Percentiles rank a stretch among this genome's conserved stretches.
These are phyloP conservation scores for Ommatoiulus sabulosus DNA, from an alignment of 2,888 invertebrate species.

Conservation along the genomic window DNA sequence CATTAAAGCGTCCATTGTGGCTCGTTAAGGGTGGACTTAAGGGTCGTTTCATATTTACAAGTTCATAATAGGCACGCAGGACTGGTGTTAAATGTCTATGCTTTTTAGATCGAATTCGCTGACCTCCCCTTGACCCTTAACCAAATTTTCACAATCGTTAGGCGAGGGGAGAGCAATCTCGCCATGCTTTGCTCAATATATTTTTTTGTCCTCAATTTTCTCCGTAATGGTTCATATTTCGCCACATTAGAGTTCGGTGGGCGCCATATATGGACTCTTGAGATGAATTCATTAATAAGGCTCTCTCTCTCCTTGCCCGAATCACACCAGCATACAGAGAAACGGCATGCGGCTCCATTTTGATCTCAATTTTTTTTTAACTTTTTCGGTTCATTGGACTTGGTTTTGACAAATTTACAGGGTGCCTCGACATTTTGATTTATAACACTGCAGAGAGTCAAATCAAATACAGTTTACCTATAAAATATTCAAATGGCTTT, in stretches of 20 bases:
- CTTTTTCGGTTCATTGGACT: background rate
- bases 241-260: background rate
- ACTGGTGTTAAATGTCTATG: conserved; percentile 51
- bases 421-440: background rate
- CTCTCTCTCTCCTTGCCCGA: background rate
- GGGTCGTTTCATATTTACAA: conserved; percentile 50
- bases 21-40: conserved; percentile 47
- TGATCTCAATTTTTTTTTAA: background rate
- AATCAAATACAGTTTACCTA: too few species aligned
- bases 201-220: background rate
- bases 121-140: conserved; percentile 53
- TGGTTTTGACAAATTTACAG: background rate
- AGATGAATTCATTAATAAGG: conserved; percentile 39
- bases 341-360: background rate
- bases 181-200: conserved; percentile 1
- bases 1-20: conserved; percentile 47
- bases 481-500: too few species aligned
- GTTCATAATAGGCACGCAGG: conserved; percentile 47
- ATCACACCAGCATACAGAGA: background rate
- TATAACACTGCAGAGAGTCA: too few species aligned
- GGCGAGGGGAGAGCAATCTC: conserved; percentile 38
- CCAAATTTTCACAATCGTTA: conserved; percentile 49
- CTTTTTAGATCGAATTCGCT: conserved; percentile 39
- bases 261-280: conserved; percentile 26
- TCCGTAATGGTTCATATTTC: conserved; percentile 13